A percentile compares a stretch with the other conserved stretches of the same genome.
These are phyloP conservation scores for Griposia aprilina DNA, from an alignment of 2,888 invertebrate species.

Conservation along the genomic window DNA sequence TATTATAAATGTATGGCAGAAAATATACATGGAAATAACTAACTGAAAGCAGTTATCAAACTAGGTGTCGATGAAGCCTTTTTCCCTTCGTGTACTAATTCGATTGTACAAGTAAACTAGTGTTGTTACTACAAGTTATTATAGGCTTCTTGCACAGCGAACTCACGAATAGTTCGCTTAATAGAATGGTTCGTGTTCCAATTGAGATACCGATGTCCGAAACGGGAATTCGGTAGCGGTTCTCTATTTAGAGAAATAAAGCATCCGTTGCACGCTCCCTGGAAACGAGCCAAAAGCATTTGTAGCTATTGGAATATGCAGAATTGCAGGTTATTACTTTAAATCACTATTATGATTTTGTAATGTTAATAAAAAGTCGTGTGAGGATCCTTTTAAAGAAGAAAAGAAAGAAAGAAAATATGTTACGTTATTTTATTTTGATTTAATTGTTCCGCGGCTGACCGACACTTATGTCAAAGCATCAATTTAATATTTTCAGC, in stretches of 20 bases:
- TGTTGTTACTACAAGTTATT: conserved; percentile 48
- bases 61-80: conserved; percentile 69
- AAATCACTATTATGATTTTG: conserved; percentile 28
- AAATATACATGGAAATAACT: conserved; percentile 30
- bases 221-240: conserved; percentile 60
- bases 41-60: conserved; percentile 55
- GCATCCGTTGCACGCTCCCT: conserved; percentile 55
- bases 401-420: no score
- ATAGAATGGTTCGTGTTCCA: conserved; percentile 50
- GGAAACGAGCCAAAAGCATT: conserved; percentile 71
- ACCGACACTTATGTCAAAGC: not conserved
- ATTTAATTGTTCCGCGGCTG: conserved; percentile 3
- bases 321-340: conserved; percentile 62
- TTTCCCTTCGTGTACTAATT: conserved; percentile 62
- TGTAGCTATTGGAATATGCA: conserved; percentile 63
- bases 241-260: conserved; percentile 70
- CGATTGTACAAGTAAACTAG: conserved; percentile 67
- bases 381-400: not conserved
- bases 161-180: conserved; percentile 46
- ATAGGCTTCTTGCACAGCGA: conserved; percentile 45
- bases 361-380: conserved; percentile 17
- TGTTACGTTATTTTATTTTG: conserved; percentile 3
- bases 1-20: not conserved
- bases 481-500: conserved; percentile 25
- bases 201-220: conserved; percentile 57